Percentiles rank a stretch among this genome's conserved stretches.
Conservation (phyloP, 2,797 vertebrate species). For the Melanotaenia trifasciata region DNA sequence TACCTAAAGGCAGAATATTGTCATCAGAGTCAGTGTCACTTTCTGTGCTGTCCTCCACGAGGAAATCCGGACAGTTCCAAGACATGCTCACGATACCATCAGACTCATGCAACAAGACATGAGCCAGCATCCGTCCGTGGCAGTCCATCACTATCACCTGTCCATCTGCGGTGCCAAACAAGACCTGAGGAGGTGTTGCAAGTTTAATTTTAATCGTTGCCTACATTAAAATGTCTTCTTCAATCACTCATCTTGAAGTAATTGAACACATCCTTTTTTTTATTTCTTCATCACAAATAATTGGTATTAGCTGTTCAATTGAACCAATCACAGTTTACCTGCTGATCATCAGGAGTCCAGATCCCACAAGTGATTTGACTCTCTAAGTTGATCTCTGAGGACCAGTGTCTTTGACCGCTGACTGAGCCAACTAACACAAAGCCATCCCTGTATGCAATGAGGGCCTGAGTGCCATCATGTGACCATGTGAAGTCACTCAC, state of each 20-base stretch:
- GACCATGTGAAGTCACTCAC: constrained; percentile 99
- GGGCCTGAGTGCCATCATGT: constrained; percentile 97
- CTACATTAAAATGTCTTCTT: constrained; percentile 24
- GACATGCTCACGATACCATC: constrained; percentile 98
- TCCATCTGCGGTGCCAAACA: constrained; percentile 97
- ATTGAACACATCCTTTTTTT: too few species aligned
- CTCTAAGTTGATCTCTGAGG: constrained; percentile 98
- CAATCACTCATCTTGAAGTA: background rate
- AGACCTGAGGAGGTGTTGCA: constrained; percentile 83
- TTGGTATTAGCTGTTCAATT: background rate
- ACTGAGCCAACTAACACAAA: constrained; percentile 98
- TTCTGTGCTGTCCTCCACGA: constrained; percentile 98
- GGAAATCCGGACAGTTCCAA: constrained; percentile 98
- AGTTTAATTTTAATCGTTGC: constrained; percentile 33
- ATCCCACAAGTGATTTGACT: constrained; percentile 99
- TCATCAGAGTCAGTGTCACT: constrained; percentile 97
- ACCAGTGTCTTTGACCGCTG: constrained; percentile 98
- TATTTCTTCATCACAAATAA: background rate
- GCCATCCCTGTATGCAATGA: constrained; percentile 98
- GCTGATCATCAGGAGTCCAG: constrained; percentile 99
- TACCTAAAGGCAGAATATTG: constrained; percentile 7
- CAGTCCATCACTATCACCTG: constrained; percentile 99
- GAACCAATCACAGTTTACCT: constrained; percentile 81
- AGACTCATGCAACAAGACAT: constrained; percentile 94
- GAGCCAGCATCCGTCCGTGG: constrained; percentile 97